Conservation (phyloP, 2,888 invertebrate species). For the Drosophila robusta region DNA sequence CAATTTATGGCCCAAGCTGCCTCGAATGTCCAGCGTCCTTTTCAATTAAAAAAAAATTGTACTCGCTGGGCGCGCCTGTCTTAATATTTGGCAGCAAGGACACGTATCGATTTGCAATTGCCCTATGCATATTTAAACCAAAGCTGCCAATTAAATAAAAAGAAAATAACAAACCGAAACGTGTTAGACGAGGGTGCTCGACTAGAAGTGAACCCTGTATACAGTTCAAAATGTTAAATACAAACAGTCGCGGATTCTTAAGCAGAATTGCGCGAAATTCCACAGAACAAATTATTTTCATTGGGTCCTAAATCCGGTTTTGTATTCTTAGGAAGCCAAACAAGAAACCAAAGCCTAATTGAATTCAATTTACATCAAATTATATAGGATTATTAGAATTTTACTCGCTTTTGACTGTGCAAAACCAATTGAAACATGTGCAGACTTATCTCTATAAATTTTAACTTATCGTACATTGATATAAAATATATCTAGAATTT, state of each 20-base stretch:
- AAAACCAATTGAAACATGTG: background rate
- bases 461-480: too few species aligned
- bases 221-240: background rate
- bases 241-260: background rate
- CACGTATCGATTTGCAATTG: slow-evolving; percentile 38
- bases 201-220: background rate
- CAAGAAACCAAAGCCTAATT: background rate
- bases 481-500: too few species aligned
- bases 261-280: background rate
- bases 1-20: slow-evolving; percentile 43
- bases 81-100: slow-evolving; percentile 22
- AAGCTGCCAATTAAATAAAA: slow-evolving; percentile 6
- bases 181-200: background rate
- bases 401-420: background rate
- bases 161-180: background rate
- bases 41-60: slow-evolving; percentile 53
- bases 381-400: background rate
- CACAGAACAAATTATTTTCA: background rate
- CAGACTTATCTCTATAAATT: too few species aligned
- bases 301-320: background rate
- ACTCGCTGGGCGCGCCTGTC: slow-evolving; percentile 3
- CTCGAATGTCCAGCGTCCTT: slow-evolving; percentile 10
- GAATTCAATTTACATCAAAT: background rate
- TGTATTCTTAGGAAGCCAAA: background rate
- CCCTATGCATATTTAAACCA: slow-evolving; percentile 37